Percentiles rank a stretch among this genome's conserved stretches.
Conservation (phyloP, 2,797 vertebrate species). For the Brotogeris chrysoptera region DNA sequence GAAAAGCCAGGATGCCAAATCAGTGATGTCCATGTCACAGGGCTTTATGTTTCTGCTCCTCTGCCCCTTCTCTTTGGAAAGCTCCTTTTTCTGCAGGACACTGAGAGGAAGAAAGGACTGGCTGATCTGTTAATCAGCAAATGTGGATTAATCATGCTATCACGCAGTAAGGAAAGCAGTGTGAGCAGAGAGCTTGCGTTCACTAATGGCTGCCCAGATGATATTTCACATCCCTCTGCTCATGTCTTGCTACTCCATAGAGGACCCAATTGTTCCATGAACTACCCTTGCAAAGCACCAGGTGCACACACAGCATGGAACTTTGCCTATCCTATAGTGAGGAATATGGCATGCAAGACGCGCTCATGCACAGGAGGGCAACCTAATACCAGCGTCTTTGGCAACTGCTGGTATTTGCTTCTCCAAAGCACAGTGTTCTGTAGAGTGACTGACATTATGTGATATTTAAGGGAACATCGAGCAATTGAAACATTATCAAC, state of each 20-base stretch:
- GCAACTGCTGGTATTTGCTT: background rate
- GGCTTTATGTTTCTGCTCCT: background rate
- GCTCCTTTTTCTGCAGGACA: background rate
- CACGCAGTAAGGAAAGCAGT: background rate
- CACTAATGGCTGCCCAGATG: background rate
- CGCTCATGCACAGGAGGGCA: background rate
- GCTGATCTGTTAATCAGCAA: background rate
- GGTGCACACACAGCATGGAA: background rate
- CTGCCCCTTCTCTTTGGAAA: background rate
- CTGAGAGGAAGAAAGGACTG: background rate
- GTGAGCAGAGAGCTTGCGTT: background rate
- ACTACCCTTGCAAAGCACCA: background rate
- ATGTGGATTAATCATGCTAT: background rate
- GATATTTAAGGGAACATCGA: background rate
- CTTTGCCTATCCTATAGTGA: background rate
- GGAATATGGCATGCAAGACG: background rate
- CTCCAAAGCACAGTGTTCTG: background rate
- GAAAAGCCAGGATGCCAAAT: background rate
- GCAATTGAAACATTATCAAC: background rate
- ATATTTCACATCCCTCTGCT: background rate
- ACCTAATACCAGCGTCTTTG: background rate
- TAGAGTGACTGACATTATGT: background rate
- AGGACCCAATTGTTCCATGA: rapidly evolving
- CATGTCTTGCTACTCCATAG: background rate
- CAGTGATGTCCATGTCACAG: background rate